Conservation (phyloP, 2,113 vertebrate genomes). For the Hemicordylus capensis region DNA sequence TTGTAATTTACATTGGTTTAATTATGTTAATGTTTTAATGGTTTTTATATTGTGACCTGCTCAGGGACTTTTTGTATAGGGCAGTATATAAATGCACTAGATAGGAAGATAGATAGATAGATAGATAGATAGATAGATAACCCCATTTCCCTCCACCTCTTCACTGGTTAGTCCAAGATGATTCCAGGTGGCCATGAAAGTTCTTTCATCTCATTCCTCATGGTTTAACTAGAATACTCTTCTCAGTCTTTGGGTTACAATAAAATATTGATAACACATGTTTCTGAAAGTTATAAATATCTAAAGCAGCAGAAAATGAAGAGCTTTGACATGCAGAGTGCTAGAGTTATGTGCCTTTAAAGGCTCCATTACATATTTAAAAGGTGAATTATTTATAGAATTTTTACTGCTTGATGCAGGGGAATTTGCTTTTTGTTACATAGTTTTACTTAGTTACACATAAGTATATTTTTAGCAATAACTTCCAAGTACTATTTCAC, state of each 20-base stretch:
- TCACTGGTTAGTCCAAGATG: background rate
- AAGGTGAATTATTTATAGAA: conserved; percentile 1
- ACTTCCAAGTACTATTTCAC: background rate
- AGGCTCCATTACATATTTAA: background rate
- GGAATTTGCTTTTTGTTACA: background rate
- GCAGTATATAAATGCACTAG: no score
- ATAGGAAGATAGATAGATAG: no score
- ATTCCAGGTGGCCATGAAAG: background rate
- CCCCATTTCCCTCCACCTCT: background rate
- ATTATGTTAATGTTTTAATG: no score
- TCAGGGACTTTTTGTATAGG: no score
- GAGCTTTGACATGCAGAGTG: conserved; percentile 38
- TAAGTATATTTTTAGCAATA: background rate
- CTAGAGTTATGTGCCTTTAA: conserved; percentile 49
- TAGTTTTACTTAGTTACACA: background rate
- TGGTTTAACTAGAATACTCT: background rate
- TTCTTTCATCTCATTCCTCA: background rate
- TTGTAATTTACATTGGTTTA: no score
- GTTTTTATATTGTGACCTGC: no score
- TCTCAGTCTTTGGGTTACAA: conserved; percentile 21
- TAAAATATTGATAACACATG: conserved; percentile 35
- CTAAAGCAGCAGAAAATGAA: conserved; percentile 35
- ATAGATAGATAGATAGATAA: no score
- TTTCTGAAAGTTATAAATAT: conserved; percentile 36
- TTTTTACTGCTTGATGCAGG: background rate